Conservation (phyloP, 2,888 invertebrate species). For the Drosophila hamatofila region DNA sequence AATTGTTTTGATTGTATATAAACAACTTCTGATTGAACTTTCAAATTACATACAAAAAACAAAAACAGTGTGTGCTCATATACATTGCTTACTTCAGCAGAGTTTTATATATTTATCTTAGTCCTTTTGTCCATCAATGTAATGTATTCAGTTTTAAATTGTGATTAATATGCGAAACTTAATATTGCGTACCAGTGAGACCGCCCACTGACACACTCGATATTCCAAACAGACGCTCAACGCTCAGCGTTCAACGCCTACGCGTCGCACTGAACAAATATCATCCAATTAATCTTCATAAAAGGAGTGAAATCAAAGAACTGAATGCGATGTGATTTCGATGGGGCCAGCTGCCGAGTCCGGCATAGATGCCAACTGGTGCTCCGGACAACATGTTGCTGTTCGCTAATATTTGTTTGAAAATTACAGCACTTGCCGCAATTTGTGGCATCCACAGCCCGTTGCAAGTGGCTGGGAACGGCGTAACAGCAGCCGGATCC, state of each 20-base stretch:
- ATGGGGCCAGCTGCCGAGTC: constrained; percentile 28
- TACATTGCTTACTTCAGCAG: not conserved
- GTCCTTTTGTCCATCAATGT: constrained; percentile 53
- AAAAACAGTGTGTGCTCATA: not conserved
- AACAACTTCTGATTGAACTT: not conserved
- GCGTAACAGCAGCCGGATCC: constrained; percentile 18
- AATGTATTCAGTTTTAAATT: constrained; percentile 73
- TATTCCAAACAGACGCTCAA: constrained; percentile 29
- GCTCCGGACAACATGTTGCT: constrained; percentile 68
- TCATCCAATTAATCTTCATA: constrained; percentile 78
- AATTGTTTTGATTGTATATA: not conserved
- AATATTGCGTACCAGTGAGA: constrained; percentile 55
- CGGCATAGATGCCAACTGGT: constrained; percentile 53
- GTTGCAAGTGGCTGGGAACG: constrained; percentile 12
- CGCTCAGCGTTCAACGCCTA: constrained; percentile 1
- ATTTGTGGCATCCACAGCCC: constrained; percentile 30
- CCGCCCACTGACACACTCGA: constrained; percentile 44
- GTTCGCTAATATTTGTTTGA: constrained; percentile 49
- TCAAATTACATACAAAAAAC: not conserved
- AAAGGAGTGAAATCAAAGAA: constrained; percentile 71
- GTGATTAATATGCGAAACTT: constrained; percentile 75
- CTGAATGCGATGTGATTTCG: constrained; percentile 67
- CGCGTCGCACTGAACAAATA: constrained; percentile 61
- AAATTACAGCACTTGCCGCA: constrained; percentile 47
- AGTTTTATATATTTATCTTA: not conserved